Evolutionary conservation across 2,797 vertebrate species (phyloP), one percentile per base, ranked within the genome.

Genomic region (Rhinatrema bivittatum): DNA sequence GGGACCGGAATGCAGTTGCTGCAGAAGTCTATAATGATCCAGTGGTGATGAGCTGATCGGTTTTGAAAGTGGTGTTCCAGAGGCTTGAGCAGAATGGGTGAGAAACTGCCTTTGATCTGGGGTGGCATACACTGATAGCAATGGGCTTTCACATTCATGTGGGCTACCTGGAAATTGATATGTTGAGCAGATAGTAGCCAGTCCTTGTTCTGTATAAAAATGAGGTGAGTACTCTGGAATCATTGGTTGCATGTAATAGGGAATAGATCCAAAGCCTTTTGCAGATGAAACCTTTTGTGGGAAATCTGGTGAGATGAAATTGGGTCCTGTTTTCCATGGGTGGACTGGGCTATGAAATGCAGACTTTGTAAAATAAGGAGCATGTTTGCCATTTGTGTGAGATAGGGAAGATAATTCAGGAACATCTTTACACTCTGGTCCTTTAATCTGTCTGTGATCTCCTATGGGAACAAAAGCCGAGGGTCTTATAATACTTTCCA

Each of bases 391-490:
- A 25, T 46, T 11, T 5, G 69, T 32, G 16, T 36, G 59, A 4
- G 70, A 50, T 13, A 70, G 47, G 0, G 70, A 58, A 22, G 61
- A 51, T 1, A 64, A 50, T 31, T 80, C 78, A 0, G 76, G 41
- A 1, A 50, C 51, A 20, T 79, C 75, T 0, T 45, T 21, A 2
- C 43, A 58, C 20, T 82, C 80, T 0, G 70, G 43, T n/a, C 66
- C 42, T 40, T 81, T 64, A 18, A 61, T 69, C 1, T 90, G 81
- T 39, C 70, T 72, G 65, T 87, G 87, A 32, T 89, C 83, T 20
- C 87, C 83, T 6, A 96, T 90, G 0, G 82, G 88, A 4, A 88
- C 85, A 4, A 98, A 97, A 10, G 94, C 93, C 0, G 93, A 96
- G 4, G 81, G 78, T 59, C 82, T 79, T 3, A 47, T 69, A 15